phyloP scores from a whole-genome alignment of 2,888 invertebrate genomes.

The Geotrupes spiniger region DNA sequence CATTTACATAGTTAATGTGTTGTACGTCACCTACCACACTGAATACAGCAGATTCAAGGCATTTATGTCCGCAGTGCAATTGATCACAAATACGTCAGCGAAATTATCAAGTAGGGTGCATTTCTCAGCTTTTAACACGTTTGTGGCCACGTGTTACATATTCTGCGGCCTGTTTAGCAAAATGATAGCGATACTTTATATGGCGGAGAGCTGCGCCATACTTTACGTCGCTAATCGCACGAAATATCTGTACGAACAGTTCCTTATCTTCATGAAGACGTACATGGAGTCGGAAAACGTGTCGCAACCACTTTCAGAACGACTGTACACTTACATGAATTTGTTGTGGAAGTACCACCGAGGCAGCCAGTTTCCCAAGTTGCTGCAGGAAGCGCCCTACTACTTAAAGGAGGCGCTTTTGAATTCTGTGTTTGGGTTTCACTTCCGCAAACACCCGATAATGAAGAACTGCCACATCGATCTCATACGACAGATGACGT shows the following conservation, averaged over 20 bases:
- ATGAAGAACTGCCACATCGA: slow-evolving; percentile 32
- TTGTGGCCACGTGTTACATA: neutral
- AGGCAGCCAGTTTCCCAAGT: slow-evolving; percentile 15
- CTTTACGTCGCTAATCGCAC: slow-evolving; percentile 12
- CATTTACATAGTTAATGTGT: neutral
- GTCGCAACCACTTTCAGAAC: slow-evolving; percentile 10
- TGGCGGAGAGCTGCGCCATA: slow-evolving; percentile 17
- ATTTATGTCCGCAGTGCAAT: slow-evolving; percentile 9
- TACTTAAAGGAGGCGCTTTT: slow-evolving; percentile 33
- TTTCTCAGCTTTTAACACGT: neutral
- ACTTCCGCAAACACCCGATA: slow-evolving; percentile 29
- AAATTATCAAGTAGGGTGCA: neutral
- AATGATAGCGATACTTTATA: slow-evolving; percentile 9
- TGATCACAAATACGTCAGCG: slow-evolving; percentile 9
- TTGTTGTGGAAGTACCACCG: slow-evolving; percentile 13
- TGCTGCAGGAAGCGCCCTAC: slow-evolving; percentile 31
- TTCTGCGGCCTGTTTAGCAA: slow-evolving; percentile 9
- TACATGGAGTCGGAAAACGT: slow-evolving; percentile 16
- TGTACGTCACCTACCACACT: neutral
- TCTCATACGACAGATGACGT: slow-evolving; percentile 32
- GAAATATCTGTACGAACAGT: slow-evolving; percentile 10
- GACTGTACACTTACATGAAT: slow-evolving; percentile 10
- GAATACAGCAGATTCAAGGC: neutral
- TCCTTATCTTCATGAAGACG: slow-evolving; percentile 10
- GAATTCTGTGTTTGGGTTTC: slow-evolving; percentile 33